phyloP scores from a whole-genome alignment of 1,140 invertebrate species.

The Cyrtorhinus lividipennis region DNA sequence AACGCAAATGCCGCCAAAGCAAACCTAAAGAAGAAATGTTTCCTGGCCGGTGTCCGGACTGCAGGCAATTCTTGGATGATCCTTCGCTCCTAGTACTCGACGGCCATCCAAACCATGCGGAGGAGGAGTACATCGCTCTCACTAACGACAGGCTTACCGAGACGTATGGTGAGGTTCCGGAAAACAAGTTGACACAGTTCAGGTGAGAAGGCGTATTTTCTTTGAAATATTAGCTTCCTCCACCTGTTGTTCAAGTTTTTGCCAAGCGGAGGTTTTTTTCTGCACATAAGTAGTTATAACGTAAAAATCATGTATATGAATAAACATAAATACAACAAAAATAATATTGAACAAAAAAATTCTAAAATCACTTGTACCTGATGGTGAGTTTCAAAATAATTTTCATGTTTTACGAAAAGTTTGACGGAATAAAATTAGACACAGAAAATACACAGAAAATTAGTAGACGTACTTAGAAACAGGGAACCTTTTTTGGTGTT shows the following conservation, averaged over 20 bases:
- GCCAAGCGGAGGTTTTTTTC: neutral
- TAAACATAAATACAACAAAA: neutral
- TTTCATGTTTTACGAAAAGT: too few species aligned
- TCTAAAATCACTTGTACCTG: neutral
- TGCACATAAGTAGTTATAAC: neutral
- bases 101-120: constrained; percentile 56
- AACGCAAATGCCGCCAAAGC: too few species aligned
- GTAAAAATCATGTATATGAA: neutral
- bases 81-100: constrained; percentile 47
- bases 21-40: too few species aligned
- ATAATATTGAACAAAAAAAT: neutral
- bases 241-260: neutral
- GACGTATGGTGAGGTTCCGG: constrained; percentile 40
- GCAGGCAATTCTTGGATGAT: neutral
- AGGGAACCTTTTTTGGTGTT: too few species aligned
- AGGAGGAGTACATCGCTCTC: constrained; percentile 61
- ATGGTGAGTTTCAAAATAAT: too few species aligned
- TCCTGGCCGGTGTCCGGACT: neutral
- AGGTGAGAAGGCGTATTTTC: constrained; percentile 26
- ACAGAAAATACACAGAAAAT: too few species aligned
- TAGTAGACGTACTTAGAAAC: too few species aligned
- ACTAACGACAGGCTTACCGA: constrained; percentile 58
- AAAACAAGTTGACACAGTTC: constrained; percentile 46
- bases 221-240: neutral
- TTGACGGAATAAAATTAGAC: too few species aligned